These are phyloP conservation scores for Pristis pectinata DNA, from an alignment of 2,797 vertebrate genomes.

Conservation along the genomic window DNA sequence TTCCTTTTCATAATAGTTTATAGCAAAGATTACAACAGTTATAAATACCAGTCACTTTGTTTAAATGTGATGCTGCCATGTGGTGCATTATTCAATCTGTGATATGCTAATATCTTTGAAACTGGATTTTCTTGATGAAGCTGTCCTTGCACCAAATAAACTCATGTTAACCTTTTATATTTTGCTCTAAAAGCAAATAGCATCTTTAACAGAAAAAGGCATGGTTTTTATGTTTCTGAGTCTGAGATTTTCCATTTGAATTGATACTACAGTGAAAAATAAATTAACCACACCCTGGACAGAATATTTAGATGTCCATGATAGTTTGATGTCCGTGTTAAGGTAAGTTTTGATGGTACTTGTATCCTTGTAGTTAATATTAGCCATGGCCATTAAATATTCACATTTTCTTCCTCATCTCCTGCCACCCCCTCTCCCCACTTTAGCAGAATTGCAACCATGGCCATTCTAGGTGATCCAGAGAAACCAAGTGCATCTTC, in stretches of 20 bases:
- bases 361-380: background rate
- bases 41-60: background rate
- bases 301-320: background rate
- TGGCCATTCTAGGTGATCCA: slow-evolving; percentile 75
- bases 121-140: background rate
- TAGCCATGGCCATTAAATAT: background rate
- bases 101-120: background rate
- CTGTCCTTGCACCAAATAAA: background rate
- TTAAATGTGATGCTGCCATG: background rate
- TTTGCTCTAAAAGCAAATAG: background rate
- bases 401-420: slow-evolving; percentile 38
- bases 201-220: background rate
- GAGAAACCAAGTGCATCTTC: slow-evolving; percentile 67
- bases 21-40: background rate
- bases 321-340: background rate
- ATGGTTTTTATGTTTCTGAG: background rate
- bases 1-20: background rate
- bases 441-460: slow-evolving; percentile 64
- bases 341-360: background rate
- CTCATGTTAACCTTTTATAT: background rate
- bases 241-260: background rate
- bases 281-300: background rate
- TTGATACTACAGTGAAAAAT: background rate
- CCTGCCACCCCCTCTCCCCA: background rate
- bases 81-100: background rate